phyloP scores from a whole-genome alignment of 2,113 vertebrate genomes.

The Chamaetylas fuelleborni region DNA sequence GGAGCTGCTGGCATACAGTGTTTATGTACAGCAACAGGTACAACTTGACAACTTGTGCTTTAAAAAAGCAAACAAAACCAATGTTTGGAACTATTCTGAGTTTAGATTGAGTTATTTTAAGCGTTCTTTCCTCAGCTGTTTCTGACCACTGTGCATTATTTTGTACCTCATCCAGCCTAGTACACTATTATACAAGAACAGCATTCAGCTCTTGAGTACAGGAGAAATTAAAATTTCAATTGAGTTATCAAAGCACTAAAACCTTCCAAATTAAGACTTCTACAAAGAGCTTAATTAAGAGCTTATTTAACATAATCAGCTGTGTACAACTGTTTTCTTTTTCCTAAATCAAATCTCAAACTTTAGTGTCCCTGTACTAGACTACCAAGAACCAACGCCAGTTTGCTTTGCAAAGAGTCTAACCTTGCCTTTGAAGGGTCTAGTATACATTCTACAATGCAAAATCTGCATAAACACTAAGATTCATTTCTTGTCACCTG shows the following conservation, averaged over 20 bases:
- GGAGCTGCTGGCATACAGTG: conserved; percentile 62
- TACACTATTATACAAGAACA: conserved; percentile 57
- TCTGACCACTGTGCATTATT: conserved; percentile 49
- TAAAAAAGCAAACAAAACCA: conserved; percentile 58
- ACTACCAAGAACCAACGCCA: conserved; percentile 64
- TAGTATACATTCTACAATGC: conserved; percentile 68
- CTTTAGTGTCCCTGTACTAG: conserved; percentile 57
- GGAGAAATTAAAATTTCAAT: conserved; percentile 36
- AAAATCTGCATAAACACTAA: conserved; percentile 67
- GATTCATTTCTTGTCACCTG: conserved; percentile 65
- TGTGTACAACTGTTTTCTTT: neutral
- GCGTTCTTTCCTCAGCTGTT: conserved; percentile 63
- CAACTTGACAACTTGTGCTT: conserved; percentile 62
- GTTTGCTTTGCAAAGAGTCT: conserved; percentile 69
- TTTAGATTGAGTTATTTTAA: conserved; percentile 56
- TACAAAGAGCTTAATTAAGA: conserved; percentile 45
- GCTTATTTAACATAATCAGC: conserved; percentile 43
- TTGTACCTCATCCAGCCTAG: conserved; percentile 63
- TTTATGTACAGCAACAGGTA: conserved; percentile 67
- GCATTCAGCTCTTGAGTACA: conserved; percentile 63
- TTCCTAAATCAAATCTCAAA: conserved; percentile 34
- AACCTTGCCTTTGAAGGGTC: conserved; percentile 67
- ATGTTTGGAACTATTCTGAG: conserved; percentile 42
- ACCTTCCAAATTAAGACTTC: conserved; percentile 49
- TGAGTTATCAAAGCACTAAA: conserved; percentile 52